Evolutionary conservation across 2,888 invertebrate species (phyloP), one percentile per base, ranked within the genome.

Genomic region (Polyommatus icarus): DNA sequence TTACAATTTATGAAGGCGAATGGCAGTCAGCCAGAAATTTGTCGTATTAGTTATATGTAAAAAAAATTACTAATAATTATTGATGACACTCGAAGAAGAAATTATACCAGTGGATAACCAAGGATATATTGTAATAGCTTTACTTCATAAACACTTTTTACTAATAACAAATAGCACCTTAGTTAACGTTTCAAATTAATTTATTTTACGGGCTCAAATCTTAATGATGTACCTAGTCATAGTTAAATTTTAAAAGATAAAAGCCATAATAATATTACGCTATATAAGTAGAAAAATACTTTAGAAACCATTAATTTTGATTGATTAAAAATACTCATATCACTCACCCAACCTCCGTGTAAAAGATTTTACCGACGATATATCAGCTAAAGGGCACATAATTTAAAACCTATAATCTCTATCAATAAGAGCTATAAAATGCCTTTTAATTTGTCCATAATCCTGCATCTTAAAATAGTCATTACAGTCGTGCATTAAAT

Each of bases 381-480:
- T 29, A 67, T 67, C 67, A 67, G 67, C 29, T 67, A 67, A 32
- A 67, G 67, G 61, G 67, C 15, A 67, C 67, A 67, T 67, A 67
- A 67, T 67, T 67, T 67, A 67, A 67, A 67, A 67, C 67, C 67
- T 67, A 32, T 32, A 67, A 29, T 32, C 67, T 67, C 67, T 67
- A 67, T 67, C 67, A 67, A 67, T 67, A 67, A 29, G 67, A 67
- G 67, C 67, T 67, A 67, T 67, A 67, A 67, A 67, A 67, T 67
- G 46, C 40, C 46, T 73, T 73, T 40, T 46, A 73, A 40, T 24
- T 24, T 50, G 29, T 46, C 46, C 50, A 50, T 54, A 50, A 54
- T 29, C 46, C 46, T 75, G 29, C 29, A 50, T 50, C 46, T 75
- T 75, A 75, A 75, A 75, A 75, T 50, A 75, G 54, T 75, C 50